Conservation (phyloP, 2,113 vertebrate genomes). For the Diphyllodes magnificus region DNA sequence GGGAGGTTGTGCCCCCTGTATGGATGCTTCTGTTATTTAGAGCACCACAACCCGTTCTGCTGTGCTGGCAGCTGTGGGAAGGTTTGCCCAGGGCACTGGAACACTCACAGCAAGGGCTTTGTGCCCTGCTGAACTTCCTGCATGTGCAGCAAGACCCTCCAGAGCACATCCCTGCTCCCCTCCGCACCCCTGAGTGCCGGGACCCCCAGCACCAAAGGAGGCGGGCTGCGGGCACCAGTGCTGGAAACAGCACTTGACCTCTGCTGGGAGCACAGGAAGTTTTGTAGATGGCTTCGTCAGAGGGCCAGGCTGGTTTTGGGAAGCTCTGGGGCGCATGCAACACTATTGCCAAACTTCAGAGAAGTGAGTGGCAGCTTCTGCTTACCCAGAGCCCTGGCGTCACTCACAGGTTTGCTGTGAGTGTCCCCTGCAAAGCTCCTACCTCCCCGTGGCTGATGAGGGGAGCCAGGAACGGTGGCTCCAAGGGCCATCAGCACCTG, state of each 20-base stretch:
- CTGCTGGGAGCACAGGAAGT: not conserved
- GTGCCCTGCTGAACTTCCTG: not conserved
- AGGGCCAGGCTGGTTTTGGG: not conserved
- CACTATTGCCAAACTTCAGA: not conserved
- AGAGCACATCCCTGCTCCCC: not conserved
- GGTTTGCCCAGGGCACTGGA: not conserved
- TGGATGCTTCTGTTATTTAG: not conserved
- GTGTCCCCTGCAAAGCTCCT: not conserved
- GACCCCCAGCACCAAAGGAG: not conserved
- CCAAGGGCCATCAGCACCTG: fast-evolving
- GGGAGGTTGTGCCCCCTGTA: not conserved
- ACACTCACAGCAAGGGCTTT: not conserved
- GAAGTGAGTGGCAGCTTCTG: not conserved
- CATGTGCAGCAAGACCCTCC: not conserved
- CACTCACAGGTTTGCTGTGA: not conserved
- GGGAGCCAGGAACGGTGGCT: not conserved
- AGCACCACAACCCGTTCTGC: not conserved
- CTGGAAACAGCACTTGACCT: not conserved
- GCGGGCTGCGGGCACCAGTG: fast-evolving
- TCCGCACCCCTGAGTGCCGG: not conserved
- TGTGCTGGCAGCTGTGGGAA: not conserved
- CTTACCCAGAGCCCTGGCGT: fast-evolving
- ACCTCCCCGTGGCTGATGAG: not conserved
- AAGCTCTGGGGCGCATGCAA: fast-evolving
- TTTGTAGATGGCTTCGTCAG: not conserved